Evolutionary conservation across 2,113 vertebrate species (phyloP), one percentile per base, ranked within the genome.

Genomic region (Varanus komodoensis): DNA sequence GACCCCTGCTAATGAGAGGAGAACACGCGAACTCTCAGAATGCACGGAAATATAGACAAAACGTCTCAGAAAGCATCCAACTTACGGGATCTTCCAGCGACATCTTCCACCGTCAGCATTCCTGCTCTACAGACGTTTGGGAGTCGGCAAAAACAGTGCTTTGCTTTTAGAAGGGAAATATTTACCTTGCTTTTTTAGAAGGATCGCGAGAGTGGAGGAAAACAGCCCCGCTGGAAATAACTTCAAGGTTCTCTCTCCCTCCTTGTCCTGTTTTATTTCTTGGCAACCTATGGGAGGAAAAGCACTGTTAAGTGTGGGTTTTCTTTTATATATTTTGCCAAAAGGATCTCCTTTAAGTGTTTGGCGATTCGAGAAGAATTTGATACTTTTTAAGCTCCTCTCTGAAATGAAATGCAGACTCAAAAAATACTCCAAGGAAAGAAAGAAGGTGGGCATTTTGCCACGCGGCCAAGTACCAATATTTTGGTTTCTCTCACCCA

Each of bases 251-350:
- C 23, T 19, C 4, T 8, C 5, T 1, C 67, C 23, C 50, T 3
- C 64, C 38, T 89, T 93, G 89, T 87, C 94, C 95, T 93, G 93
- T 82, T 94, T 94, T 92, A 90, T 93, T 96, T 95, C 94, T 92
- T 95, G 94, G 96, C 95, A 94, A 91, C 84, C 81, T 64, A 79
- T 2, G 68, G 69, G 89, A 93, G 93, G 92, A 93, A 64, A 52
- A 3, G 38, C 17, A 50, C 89, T 92, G 94, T 90, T 94, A 92
- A 95, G 94, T 78, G 93, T 94, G 92, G 54, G 54, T 7, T 38
- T 61, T 75, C 29, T n/a, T 27, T 29, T 44, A n/a, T 84, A 61
- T 64, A 93, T 92, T 93, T 95, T 94, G 71, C 92, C 88, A 79
- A 95, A 85, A 85, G 77, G 91, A 61, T 84, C 34, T 87, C 85